Percentiles rank a stretch among this genome's conserved stretches.
phyloP scores from a whole-genome alignment of 2,113 vertebrate species.

The Hypocryptadius cinnamomeus region DNA sequence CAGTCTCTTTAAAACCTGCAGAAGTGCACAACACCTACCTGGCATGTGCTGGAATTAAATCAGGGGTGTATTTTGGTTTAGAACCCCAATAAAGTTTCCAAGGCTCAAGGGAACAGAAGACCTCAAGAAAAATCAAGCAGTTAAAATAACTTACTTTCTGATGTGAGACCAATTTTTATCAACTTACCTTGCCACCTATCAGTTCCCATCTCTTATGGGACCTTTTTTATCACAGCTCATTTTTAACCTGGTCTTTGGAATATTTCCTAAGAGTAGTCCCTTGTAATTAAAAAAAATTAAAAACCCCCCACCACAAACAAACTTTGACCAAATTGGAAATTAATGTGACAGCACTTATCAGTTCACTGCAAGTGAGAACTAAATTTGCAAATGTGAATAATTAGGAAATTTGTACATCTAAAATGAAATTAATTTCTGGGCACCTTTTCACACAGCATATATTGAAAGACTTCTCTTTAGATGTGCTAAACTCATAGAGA shows the following conservation, averaged over 20 bases:
- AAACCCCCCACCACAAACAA: background rate
- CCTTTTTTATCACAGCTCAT: background rate
- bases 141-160: background rate
- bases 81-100: background rate
- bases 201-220: background rate
- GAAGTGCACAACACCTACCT: background rate
- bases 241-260: background rate
- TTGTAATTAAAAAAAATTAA: background rate
- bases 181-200: background rate
- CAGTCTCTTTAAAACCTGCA: background rate
- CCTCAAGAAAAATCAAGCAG: background rate
- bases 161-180: background rate
- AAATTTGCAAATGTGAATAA: background rate
- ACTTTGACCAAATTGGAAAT: background rate
- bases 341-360: background rate
- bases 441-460: background rate
- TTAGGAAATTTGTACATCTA: background rate
- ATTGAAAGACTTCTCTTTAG: background rate
- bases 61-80: background rate
- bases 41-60: background rate
- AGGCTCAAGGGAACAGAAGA: background rate
- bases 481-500: background rate
- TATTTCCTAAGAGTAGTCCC: background rate
- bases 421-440: background rate
- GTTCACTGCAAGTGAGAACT: background rate